Evolutionary conservation across 2,888 invertebrate species (phyloP).

Genomic region (Drosophila meridiana): DNA sequence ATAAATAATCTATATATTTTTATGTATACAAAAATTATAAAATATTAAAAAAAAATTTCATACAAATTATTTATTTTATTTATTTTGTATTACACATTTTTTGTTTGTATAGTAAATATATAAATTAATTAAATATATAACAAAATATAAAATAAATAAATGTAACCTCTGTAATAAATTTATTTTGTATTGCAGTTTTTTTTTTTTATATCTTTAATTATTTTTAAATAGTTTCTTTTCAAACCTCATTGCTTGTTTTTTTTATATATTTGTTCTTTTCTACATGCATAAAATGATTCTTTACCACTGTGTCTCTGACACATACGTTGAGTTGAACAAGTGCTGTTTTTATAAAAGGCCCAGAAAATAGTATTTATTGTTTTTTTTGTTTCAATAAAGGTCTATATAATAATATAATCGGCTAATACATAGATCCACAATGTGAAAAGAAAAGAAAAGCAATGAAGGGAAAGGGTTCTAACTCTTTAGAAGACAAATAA

Average conservation of each 20-base stretch:
- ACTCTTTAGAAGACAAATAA: too few species aligned
- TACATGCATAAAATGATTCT: neutral
- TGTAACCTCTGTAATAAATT: too few species aligned
- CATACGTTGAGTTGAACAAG: constrained; percentile 1
- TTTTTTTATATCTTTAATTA: neutral
- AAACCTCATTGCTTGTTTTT: neutral
- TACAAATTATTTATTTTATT: neutral
- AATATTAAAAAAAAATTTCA: too few species aligned
- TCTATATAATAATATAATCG: neutral
- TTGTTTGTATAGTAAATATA: neutral
- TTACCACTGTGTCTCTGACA: constrained; percentile 29
- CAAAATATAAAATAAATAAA: too few species aligned
- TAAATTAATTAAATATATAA: neutral
- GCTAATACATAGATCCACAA: neutral
- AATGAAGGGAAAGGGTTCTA: too few species aligned
- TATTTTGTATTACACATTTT: neutral
- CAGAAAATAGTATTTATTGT: neutral
- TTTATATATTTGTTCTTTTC: neutral
- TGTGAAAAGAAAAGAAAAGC: neutral
- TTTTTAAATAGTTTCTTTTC: neutral
- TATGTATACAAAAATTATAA: too few species aligned
- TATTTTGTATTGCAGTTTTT: too few species aligned
- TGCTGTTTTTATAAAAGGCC: neutral
- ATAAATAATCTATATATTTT: too few species aligned
- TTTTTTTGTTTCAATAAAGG: neutral